Conservation (phyloP, 1,140 invertebrate genomes). For the Drosophila novamexicana region DNA sequence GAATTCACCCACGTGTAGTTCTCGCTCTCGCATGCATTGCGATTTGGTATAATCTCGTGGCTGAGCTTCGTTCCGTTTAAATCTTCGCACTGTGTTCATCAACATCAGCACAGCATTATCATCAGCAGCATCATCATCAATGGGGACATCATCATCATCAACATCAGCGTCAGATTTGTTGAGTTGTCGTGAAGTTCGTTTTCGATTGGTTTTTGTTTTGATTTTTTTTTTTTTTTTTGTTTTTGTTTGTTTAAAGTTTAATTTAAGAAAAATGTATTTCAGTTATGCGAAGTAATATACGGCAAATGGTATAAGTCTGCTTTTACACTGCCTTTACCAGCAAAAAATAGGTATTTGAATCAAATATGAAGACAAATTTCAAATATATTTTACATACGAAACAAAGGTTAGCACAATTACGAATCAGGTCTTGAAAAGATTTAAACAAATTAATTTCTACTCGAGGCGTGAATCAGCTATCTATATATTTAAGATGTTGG, state of each 20-base stretch:
- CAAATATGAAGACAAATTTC: no score
- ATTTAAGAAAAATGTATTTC: conserved; percentile 67
- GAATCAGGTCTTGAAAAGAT: no score
- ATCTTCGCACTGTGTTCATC: conserved; percentile 91
- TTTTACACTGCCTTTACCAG: conserved; percentile 27
- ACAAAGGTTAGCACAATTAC: no score
- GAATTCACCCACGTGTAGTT: conserved; percentile 98
- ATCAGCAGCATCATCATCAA: conserved; percentile 12
- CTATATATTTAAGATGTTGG: no score
- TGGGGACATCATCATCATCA: no score
- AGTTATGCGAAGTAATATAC: conserved; percentile 61
- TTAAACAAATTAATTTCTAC: no score
- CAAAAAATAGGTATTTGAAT: neutral
- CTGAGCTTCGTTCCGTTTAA: conserved; percentile 91
- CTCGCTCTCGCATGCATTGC: conserved; percentile 92
- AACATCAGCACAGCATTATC: conserved; percentile 8
- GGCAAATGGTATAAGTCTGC: conserved; percentile 10
- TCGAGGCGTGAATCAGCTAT: no score
- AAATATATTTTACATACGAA: neutral
- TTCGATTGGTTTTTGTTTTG: conserved; percentile 6
- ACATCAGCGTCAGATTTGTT: neutral
- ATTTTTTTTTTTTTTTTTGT: conserved; percentile 38
- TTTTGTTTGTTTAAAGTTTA: conserved; percentile 47
- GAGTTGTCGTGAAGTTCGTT: conserved; percentile 10
- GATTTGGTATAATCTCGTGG: conserved; percentile 93